A percentile compares a stretch with the other conserved stretches of the same genome.
These are phyloP conservation scores for Macropis europaea DNA, from an alignment of 2,888 invertebrate genomes.

Conservation along the genomic window DNA sequence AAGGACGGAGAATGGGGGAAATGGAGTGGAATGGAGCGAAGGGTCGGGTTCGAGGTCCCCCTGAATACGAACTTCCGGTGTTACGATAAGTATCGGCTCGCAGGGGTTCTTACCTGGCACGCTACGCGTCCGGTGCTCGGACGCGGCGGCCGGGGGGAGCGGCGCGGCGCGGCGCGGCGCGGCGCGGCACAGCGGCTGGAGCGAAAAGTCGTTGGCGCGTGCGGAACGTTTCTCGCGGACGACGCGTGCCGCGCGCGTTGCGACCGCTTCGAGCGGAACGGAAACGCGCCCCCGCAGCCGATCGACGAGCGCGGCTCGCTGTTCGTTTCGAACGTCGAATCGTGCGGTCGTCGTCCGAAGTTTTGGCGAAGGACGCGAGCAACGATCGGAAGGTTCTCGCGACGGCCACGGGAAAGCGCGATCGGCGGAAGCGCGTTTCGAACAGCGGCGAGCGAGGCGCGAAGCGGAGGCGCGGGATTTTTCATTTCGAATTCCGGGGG, in stretches of 20 bases:
- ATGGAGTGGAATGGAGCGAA: neutral
- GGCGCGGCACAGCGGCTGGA: too few species aligned
- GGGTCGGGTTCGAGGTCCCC: neutral
- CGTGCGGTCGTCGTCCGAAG: too few species aligned
- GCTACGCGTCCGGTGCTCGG: conserved; percentile 52
- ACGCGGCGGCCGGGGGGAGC: conserved; percentile 18
- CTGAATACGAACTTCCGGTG: conserved; percentile 48
- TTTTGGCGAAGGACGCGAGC: too few species aligned
- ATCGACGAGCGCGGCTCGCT: too few species aligned
- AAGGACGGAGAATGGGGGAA: neutral
- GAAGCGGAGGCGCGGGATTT: too few species aligned
- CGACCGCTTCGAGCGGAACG: conserved; percentile 2
- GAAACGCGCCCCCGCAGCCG: too few species aligned
- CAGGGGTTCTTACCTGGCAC: conserved; percentile 49
- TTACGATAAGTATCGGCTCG: conserved; percentile 52
- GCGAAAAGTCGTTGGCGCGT: conserved; percentile 30
- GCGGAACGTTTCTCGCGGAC: neutral
- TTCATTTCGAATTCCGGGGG: neutral
- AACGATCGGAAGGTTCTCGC: too few species aligned
- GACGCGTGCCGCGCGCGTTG: neutral
- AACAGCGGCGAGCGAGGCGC: too few species aligned
- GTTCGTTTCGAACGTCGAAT: too few species aligned
- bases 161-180: too few species aligned
- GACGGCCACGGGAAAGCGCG: too few species aligned
- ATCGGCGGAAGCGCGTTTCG: too few species aligned